Evolutionary conservation across 2,888 invertebrate genomes (phyloP), one percentile per base, ranked within the genome.

Genomic region (Idaea aversata): DNA sequence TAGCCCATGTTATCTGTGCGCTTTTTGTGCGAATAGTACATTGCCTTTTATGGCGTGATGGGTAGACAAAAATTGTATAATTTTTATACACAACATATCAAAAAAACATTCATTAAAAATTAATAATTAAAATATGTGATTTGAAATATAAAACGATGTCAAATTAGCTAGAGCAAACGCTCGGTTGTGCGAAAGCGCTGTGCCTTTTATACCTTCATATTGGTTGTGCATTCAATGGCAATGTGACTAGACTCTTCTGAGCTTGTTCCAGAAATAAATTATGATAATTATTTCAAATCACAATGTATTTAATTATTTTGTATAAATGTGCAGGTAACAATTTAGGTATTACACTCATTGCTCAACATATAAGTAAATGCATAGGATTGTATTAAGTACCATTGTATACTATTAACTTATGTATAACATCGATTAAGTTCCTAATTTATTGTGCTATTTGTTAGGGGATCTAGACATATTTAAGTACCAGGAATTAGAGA

Each of bases 371-470:
- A 47, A 13, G 2, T 7, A 47, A 47, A 47, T 47, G 47, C 47
- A 47, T 47, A 47, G 47, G 47, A 47, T 47, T 47, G 47, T 47
- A 47, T 47, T 47, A 47, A 47, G 47, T 47, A 47, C 47, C 47
- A 47, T 47, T 47, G 47, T 10, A 47, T 36, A 36, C 5, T 47
- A 47, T 47, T 47, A 47, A 47, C 47, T 47, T 47, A 47, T 47
- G 5, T 13, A 47, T 47, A 47, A 47, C 47, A 47, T 47, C 47
- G 47, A 47, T 47, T 47, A 47, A 5, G 6, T 47, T 47, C 47
- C 47, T 47, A 47, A 47, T 47, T 47, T 47, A 47, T 47, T 47
- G 47, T 47, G 47, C 47, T 47, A 47, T 47, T 47, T 36, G 25
- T 47, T 47, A 47, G 7, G 47, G 47, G 47, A 47, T 47, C 47